Evolutionary conservation across 2,113 vertebrate species (phyloP).

Genomic region (Sitta europaea): DNA sequence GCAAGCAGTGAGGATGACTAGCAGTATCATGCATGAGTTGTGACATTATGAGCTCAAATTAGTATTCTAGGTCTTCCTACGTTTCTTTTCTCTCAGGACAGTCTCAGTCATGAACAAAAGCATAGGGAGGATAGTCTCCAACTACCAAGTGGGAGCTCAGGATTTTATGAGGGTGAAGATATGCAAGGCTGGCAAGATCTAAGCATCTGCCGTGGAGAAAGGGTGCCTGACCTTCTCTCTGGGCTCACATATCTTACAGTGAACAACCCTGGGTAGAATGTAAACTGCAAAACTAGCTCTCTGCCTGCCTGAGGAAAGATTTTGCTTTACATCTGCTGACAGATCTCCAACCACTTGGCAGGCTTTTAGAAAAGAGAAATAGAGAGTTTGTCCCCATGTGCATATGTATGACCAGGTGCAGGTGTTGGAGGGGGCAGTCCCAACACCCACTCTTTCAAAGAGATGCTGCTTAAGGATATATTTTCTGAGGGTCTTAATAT

Average conservation of each 20-base stretch:
- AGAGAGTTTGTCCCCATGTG: neutral
- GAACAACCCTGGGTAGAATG: neutral
- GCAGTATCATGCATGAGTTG: neutral
- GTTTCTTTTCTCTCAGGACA: neutral
- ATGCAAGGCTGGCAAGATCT: neutral
- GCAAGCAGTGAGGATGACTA: neutral
- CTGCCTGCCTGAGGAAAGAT: neutral
- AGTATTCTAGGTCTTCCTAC: neutral
- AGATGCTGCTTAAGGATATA: neutral
- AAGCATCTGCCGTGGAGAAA: neutral
- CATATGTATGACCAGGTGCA: fast-evolving
- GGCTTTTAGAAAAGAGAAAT: neutral
- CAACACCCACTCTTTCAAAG: neutral
- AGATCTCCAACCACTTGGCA: neutral
- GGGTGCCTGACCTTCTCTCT: neutral
- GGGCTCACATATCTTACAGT: neutral
- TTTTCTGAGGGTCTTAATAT: neutral
- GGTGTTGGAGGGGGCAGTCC: neutral
- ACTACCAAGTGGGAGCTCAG: neutral
- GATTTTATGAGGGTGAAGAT: neutral
- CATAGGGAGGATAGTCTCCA: neutral
- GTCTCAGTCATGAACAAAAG: neutral
- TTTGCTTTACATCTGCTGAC: neutral
- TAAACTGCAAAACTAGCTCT: neutral
- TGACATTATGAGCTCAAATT: neutral